phyloP scores from a whole-genome alignment of 1,140 invertebrate genomes.

The Drosophila insularis region DNA sequence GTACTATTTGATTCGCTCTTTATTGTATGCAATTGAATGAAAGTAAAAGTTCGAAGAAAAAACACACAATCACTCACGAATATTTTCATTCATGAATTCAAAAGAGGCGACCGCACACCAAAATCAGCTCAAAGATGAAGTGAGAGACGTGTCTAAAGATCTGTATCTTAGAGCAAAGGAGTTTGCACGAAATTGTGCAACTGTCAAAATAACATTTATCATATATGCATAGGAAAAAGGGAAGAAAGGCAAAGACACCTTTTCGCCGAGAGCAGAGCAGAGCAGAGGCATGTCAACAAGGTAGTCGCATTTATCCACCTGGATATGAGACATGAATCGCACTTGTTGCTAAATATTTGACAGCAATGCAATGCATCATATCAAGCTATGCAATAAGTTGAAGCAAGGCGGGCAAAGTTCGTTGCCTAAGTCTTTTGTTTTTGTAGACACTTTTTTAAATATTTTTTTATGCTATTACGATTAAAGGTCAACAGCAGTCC shows the following conservation, averaged over 20 bases:
- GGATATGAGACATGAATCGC: constrained; percentile 21
- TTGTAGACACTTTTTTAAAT: constrained; percentile 25
- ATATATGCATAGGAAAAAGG: constrained; percentile 10
- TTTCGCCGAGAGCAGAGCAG: background rate
- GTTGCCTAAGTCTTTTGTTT: constrained; percentile 80
- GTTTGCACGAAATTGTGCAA: constrained; percentile 75
- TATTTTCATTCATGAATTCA: constrained; percentile 66
- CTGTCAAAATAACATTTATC: constrained; percentile 75
- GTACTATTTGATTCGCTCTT: constrained; percentile 30
- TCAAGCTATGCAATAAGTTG: constrained; percentile 47
- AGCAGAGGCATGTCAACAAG: constrained; percentile 14
- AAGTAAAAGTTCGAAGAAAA: constrained; percentile 62
- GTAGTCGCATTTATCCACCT: constrained; percentile 3
- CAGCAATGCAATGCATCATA: constrained; percentile 53
- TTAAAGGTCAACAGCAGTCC: constrained; percentile 75
- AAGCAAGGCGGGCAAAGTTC: constrained; percentile 46
- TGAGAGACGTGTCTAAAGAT: constrained; percentile 60
- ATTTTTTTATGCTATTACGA: constrained; percentile 15
- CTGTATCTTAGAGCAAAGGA: constrained; percentile 51
- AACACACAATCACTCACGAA: constrained; percentile 52
- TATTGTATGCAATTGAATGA: constrained; percentile 41
- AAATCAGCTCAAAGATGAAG: background rate
- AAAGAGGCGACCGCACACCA: constrained; percentile 36
- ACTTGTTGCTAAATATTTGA: constrained; percentile 50
- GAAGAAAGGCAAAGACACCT: constrained; percentile 47